Evolutionary conservation across 2,797 vertebrate species (phyloP), one percentile per base, ranked within the genome.

Genomic region (Merluccius polli): DNA sequence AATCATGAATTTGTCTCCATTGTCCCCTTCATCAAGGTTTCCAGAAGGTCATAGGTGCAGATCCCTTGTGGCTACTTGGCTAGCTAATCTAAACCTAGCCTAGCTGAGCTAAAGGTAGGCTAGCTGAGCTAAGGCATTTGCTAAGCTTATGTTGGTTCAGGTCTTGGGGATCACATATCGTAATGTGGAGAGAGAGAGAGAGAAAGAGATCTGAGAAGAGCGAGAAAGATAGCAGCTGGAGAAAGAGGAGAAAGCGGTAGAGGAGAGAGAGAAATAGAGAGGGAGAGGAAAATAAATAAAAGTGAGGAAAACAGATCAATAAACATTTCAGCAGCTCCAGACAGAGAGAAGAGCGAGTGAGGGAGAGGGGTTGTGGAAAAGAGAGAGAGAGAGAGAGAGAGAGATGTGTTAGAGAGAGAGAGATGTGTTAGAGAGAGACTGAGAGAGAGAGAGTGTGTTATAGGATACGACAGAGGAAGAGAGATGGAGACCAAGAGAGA

Each of bases 241-340:
- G 80, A 74, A 78, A 74, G 79, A 75, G 76, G 72, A 79, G 83
- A 79, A 83, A 75, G 88, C 73, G 73, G 77, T 41, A 41, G 41
- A 48, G 41, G 77, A 70, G 79, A 77, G 81, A 80, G 78, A 27
- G 11, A 32, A 70, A 77, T 21, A 63, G 6, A n/a, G 52, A 78
- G 69, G 72, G 79, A 78, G 88, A 81, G 80, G 85, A 86, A 93
- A 93, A 91, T 91, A 92, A 92, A 93, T 91, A 92, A 91, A 91
- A 89, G 85, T 82, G 84, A 87, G 85, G 87, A 93, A 93, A 93
- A 93, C 93, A 92, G 93, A 94, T 94, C 92, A 90, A 94, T 95
- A 94, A 93, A 94, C 93, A 95, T 95, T 93, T 94, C 92, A 94
- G 90, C 90, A 92, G 91, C 92, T 89, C 89, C 87, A 88, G 84